phyloP scores from a whole-genome alignment of 2,888 invertebrate genomes.

The Eretmocerus hayati region DNA sequence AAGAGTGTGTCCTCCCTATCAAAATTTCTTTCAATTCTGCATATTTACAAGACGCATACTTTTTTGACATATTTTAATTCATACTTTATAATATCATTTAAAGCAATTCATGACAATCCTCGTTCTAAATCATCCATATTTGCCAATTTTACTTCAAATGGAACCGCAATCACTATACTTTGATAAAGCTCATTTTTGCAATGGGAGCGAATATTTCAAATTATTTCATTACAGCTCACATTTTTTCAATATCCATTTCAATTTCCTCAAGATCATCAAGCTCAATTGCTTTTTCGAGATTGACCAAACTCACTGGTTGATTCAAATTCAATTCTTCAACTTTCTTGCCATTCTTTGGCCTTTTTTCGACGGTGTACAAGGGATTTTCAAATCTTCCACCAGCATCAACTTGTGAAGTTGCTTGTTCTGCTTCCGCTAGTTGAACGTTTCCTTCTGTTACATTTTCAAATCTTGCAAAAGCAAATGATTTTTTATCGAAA shows the following conservation, averaged over 20 bases:
- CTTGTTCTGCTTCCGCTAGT: slow-evolving; percentile 23
- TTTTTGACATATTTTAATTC: too few relatives aligned
- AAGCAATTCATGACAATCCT: too few relatives aligned
- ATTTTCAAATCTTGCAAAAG: slow-evolving; percentile 44
- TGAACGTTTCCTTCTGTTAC: slow-evolving; percentile 37
- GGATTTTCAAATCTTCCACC: slow-evolving; percentile 41
- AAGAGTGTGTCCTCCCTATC: too few relatives aligned
- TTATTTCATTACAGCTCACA: too few relatives aligned
- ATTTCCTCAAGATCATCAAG: slow-evolving; percentile 27
- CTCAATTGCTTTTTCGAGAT: slow-evolving; percentile 26
- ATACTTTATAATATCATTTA: too few relatives aligned
- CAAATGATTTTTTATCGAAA: slow-evolving; percentile 27
- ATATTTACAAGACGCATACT: too few relatives aligned
- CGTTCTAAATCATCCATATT: too few relatives aligned
- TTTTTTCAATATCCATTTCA: slow-evolving; percentile 16
- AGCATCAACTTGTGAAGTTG: neutral
- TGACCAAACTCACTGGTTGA: slow-evolving; percentile 29
- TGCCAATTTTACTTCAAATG: too few relatives aligned
- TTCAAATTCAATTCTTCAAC: slow-evolving; percentile 28
- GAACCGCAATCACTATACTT: too few relatives aligned
- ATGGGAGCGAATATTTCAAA: too few relatives aligned
- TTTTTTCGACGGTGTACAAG: slow-evolving; percentile 28
- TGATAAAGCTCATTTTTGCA: too few relatives aligned
- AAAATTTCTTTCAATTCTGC: too few relatives aligned
- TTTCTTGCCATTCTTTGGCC: neutral